Base-by-base conservation (phyloP, 2,888 invertebrate genomes). In the Glyphotaelius pellucidus region DNA sequence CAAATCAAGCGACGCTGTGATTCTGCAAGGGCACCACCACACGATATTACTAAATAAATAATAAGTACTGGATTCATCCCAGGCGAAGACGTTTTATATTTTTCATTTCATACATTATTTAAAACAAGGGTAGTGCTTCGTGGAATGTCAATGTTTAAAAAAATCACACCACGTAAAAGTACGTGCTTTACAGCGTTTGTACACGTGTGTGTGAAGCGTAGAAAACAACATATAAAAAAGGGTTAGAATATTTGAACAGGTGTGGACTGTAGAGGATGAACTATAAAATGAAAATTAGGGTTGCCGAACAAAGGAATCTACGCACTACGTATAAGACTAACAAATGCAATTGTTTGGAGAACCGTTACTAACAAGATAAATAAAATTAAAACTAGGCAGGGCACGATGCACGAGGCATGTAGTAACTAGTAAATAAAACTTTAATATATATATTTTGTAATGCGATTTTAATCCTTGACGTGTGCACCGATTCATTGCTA, bases 1-100 rank as follows among this genome's bases (percentile, higher is more conserved):
- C 88, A 79, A 67, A 88, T 88, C 88, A 67, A 88, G 88, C 79
- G 88, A 79, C 79, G 88, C 32, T 88, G 42, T 38, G 85, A 86
- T 86, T 42, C n/a, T n/a, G 85, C 19, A 86, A 83, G 35, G 35
- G 85, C 32, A 86, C 31, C 15, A 35, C 83, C 83, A 83, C 83
- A 35, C 83, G 85, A 86, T 86, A 86, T 86, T 47, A 47, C 32
- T 86, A 86, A 86, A 86, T 86, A 86, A 42, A 86, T 86, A 86
- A 86, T 86, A 86, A n/a, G 85, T 86, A 67, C 52, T 19, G 81
- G 81, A 81, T 81, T 81, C 81, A 81, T 81, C 25, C 11, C 30
- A 12, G 14, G 25, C 14, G 4, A 31, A 30, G 81, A 4, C 81
- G 12, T 3, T 81, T 81, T 81, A 30, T 30, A n/a, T 81, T 81